A percentile compares a stretch with the other conserved stretches of the same genome.
phyloP scores from a whole-genome alignment of 37 sponge, comb jelly and placozoan genomes.

The Lycopodina hypogea region DNA sequence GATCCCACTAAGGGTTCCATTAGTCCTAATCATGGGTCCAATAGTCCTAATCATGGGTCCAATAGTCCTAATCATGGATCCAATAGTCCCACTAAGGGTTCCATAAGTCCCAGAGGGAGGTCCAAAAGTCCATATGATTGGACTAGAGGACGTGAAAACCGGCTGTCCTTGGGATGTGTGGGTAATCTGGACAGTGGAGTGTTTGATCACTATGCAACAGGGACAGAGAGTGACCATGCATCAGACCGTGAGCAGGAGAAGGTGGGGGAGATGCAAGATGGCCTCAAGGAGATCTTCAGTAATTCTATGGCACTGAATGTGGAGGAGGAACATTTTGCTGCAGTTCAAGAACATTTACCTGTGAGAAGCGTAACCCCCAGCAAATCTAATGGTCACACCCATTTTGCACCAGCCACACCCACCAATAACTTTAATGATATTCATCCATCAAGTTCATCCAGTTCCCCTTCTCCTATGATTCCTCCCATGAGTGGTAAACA shows the following conservation, averaged over 20 bases:
- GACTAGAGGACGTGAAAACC: too few relatives aligned
- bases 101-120: neutral
- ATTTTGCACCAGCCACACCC: neutral
- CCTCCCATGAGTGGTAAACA: neutral
- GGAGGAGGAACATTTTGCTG: too few relatives aligned
- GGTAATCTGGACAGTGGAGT: conserved; percentile 20
- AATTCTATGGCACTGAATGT: too few relatives aligned
- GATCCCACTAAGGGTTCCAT: neutral
- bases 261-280: neutral
- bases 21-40: too few relatives aligned
- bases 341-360: too few relatives aligned
- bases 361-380: too few relatives aligned
- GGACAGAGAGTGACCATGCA: neutral
- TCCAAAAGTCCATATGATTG: neutral
- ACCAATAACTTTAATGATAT: neutral
- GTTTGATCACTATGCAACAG: conserved; percentile 5
- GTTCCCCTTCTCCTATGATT: neutral
- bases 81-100: too few relatives aligned
- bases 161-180: neutral
- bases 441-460: neutral
- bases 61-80: too few relatives aligned
- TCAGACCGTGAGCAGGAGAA: neutral
- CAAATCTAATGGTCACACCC: too few relatives aligned
- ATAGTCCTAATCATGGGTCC: too few relatives aligned
- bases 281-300: neutral